Evolutionary conservation across 2,113 vertebrate species (phyloP), one percentile per base, ranked within the genome.

Genomic region (Oceanodroma tethys): DNA sequence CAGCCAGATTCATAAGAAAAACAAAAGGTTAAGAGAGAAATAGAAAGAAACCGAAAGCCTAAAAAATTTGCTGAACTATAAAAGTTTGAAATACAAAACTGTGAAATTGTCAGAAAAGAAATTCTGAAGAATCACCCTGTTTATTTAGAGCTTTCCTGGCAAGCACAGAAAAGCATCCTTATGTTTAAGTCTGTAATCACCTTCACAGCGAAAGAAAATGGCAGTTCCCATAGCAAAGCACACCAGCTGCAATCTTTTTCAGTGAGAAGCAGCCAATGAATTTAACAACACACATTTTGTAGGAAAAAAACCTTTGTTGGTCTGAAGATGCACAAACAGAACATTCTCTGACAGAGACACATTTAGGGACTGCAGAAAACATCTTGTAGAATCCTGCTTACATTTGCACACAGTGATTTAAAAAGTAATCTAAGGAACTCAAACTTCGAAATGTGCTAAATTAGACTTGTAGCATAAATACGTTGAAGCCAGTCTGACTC

Each of bases 171-270:
- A 50, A 63, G 22, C 56, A 76, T 29, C 56, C 43, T n/a, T 62
- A 68, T 56, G 29, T 79, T 68, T 86, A 80, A 86, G 71, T 70
- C 83, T 89, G 52, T 63, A 80, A 87, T 71, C 71, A 92, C 81
- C 81, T 94, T 76, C 14, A 15, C 82, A 94, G 88, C 50, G 48
- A 90, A 97, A 96, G 67, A 83, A 88, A 97, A 81, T 9, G 42
- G 67, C 85, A 88, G 94, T 70, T 97, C 86, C 93, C 93, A 89
- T 6, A 80, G 19, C 9, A 30, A 70, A 93, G 18, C 38, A 55
- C 16, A 34, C 26, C 15, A 70, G 34, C 25, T 53, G 62, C 63
- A 48, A 52, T 20, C 29, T 40, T 42, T 30, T 85, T 22, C 59
- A 72, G 18, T n/a, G 16, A 30, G 32, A 71, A 65, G 48, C 17